These are phyloP conservation scores for Pseudopodoces humilis DNA, from an alignment of 2,113 vertebrate species.

Conservation along the genomic window DNA sequence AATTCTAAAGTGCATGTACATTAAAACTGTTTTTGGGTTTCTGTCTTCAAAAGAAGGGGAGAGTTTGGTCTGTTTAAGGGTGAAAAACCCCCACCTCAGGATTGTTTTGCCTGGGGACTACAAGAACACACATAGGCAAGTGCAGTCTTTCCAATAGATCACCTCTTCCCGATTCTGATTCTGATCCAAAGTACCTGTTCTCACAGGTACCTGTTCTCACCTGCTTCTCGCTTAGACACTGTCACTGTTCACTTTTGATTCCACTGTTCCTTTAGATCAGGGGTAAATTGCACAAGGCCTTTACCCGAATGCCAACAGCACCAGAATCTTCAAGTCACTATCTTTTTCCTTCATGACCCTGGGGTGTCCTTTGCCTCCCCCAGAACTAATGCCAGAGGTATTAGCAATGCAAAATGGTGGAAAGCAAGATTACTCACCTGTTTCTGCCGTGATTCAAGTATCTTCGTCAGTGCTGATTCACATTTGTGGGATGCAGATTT, in stretches of 20 bases:
- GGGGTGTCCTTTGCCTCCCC: not conserved
- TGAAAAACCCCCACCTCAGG: not conserved
- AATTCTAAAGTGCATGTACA: not conserved
- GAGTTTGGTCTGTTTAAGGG: not conserved
- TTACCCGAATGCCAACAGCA: not conserved
- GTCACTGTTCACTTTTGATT: not conserved
- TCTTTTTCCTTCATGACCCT: not conserved
- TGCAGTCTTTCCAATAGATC: not conserved
- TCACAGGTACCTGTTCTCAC: not conserved
- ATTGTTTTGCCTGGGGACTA: not conserved
- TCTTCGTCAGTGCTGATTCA: constrained; percentile 26
- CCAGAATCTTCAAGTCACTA: not conserved
- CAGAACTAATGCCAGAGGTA: not conserved
- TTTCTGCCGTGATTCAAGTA: constrained; percentile 10
- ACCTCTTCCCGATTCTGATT: not conserved
- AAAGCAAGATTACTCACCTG: constrained; percentile 4
- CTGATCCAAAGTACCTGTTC: not conserved
- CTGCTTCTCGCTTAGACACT: not conserved
- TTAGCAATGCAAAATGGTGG: not conserved
- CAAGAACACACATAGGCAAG: not conserved
- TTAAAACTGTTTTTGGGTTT: not conserved
- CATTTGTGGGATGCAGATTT: not conserved
- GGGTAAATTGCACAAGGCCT: not conserved
- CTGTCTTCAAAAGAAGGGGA: not conserved
- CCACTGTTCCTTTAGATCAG: not conserved